Conservation (phyloP, 2,113 vertebrate genomes). For the Mormyrus iriodes region DNA sequence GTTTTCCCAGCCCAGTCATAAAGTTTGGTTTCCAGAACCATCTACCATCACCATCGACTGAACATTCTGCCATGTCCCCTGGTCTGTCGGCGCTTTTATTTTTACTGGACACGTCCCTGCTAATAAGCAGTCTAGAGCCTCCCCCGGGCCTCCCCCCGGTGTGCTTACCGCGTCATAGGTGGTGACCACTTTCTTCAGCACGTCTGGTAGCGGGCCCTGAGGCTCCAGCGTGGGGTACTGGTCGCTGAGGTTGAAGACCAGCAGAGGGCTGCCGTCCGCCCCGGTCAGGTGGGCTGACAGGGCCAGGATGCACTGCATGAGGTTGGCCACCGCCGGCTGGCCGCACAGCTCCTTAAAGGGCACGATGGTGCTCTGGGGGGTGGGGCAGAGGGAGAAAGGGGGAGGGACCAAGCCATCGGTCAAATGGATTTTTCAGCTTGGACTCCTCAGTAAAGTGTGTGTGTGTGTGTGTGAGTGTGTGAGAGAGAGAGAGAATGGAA, state of each 20-base stretch:
- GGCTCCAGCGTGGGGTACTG: constrained; percentile 82
- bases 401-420: neutral
- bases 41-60: neutral
- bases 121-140: neutral
- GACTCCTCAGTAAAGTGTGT: too few relatives aligned
- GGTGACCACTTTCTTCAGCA: constrained; percentile 81
- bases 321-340: constrained; percentile 84
- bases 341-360: constrained; percentile 91
- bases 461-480: neutral
- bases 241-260: constrained; percentile 79
- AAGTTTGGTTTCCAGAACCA: neutral
- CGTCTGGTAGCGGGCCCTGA: constrained; percentile 83
- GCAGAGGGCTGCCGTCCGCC: constrained; percentile 71
- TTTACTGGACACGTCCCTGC: neutral
- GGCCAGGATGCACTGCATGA: constrained; percentile 89
- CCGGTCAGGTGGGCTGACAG: constrained; percentile 77
- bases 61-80: neutral
- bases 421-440: neutral
- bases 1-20: neutral
- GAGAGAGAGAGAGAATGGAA: neutral
- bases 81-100: neutral
- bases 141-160: neutral
- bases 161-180: constrained; percentile 80
- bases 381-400: neutral
- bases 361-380: constrained; percentile 74